Evolutionary conservation across 2,113 vertebrate species (phyloP), one percentile per base, ranked within the genome.

Genomic region (Hirundichthys speculiger): DNA sequence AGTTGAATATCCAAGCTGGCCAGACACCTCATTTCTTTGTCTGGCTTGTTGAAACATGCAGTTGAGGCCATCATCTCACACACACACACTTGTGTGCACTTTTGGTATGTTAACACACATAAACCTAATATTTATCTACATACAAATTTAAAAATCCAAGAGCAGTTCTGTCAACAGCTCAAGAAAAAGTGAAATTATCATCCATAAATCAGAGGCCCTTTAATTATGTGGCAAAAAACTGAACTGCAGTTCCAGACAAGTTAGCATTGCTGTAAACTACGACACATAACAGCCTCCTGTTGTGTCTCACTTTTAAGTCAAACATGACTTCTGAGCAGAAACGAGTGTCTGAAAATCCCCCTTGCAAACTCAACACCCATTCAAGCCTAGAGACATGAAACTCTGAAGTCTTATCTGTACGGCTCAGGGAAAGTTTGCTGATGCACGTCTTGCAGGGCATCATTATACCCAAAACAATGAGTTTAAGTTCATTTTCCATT

Each of bases 11-110:
- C n/a, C n/a, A n/a, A n/a, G n/a, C n/a, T n/a, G n/a, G n/a, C n/a
- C n/a, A n/a, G n/a, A n/a, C n/a, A n/a, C 79, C 78, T 70, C 58
- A 62, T 82, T 89, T 56, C 60, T 80, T 8, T 13, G 34, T 16
- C 21, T 3, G 43, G 30, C 82, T 59, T 86, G 88, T 86, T 77
- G 64, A 74, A 84, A 83, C 84, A 77, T 49, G 88, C 55, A 34
- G 70, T 41, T 46, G 42, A 65, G 30, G 13, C 57, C 53, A 81
- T 43, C 51, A 24, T 21, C 48, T 11, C 67, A 54, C 66, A 34
- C 6, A 34, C 30, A 34, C 30, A 34, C 30, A 34, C 30, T 34
- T 34, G 11, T 45, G 15, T 41, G n/a, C 43, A 19, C n/a, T 19
- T 11, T 19, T n/a, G n/a, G 43, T 45, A 19, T 34, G 30, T 34